Percentiles rank a stretch among this genome's conserved stretches.
Evolutionary conservation across 2,797 vertebrate species (phyloP).

Genomic region (Margarornis squamiger): DNA sequence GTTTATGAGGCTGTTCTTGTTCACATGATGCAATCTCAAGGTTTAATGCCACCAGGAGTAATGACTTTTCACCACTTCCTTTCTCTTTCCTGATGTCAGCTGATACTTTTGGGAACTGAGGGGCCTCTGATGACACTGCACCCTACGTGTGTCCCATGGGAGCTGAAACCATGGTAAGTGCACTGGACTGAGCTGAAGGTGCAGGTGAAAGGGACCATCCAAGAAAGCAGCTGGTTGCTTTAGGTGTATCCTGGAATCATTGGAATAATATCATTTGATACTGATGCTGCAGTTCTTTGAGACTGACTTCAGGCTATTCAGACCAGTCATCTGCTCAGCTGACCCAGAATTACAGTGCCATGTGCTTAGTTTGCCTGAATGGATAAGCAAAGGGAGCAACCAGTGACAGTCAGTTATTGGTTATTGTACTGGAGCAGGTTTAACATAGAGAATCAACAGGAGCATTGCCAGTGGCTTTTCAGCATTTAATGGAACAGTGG

Average conservation of each 20-base stretch:
- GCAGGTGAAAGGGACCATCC: not conserved
- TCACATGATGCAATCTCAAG: not conserved
- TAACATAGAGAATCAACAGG: not conserved
- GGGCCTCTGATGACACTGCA: not conserved
- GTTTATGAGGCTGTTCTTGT: not conserved
- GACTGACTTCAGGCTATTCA: not conserved
- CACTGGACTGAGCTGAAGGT: not conserved
- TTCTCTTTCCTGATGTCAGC: not conserved
- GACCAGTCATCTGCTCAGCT: not conserved
- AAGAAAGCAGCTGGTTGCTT: not conserved
- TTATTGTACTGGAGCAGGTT: not conserved
- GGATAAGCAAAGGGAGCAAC: not conserved
- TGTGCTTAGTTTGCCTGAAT: not conserved
- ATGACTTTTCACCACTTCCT: slow-evolving; percentile 2
- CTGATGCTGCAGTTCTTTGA: not conserved
- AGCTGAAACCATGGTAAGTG: not conserved
- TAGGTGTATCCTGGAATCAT: not conserved
- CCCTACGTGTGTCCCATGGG: accelerated
- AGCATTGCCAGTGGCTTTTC: not conserved
- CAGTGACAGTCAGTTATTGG: not conserved
- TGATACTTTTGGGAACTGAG: not conserved
- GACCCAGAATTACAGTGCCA: not conserved
- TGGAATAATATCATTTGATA: not conserved
- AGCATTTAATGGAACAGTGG: not conserved
- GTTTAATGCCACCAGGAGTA: not conserved